Evolutionary conservation across 2,797 vertebrate species (phyloP).

Genomic region (Agapornis canus): DNA sequence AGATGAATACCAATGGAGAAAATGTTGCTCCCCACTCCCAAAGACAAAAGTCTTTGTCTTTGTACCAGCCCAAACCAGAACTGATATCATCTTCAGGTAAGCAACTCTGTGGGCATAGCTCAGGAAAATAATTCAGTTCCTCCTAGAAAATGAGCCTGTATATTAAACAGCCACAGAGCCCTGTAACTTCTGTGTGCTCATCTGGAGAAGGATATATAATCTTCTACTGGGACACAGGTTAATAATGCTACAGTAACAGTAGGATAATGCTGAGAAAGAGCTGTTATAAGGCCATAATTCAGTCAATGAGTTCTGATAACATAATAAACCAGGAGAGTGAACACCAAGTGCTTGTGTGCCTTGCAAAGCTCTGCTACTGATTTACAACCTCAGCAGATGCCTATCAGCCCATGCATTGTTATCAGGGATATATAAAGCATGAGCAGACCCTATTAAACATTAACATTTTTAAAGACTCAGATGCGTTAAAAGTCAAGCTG

Average conservation of each 20-base stretch:
- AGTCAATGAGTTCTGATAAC: conserved; percentile 55
- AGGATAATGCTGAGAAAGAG: conserved; percentile 28
- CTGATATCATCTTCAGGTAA: neutral
- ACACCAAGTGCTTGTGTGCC: neutral
- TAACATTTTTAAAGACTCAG: conserved; percentile 57
- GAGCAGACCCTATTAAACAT: conserved; percentile 63
- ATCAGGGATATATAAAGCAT: conserved; percentile 7
- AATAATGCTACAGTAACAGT: neutral
- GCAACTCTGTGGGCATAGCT: neutral
- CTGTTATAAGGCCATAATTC: conserved; percentile 57
- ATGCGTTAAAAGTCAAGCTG: conserved; percentile 53
- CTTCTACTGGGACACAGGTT: conserved; percentile 11
- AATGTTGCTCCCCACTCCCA: neutral
- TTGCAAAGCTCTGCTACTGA: conserved; percentile 32
- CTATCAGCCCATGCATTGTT: conserved; percentile 32
- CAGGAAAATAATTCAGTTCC: neutral
- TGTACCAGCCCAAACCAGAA: neutral
- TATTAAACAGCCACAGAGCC: neutral
- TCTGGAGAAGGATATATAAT: neutral
- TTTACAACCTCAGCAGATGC: conserved; percentile 51
- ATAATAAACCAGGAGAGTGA: conserved; percentile 47
- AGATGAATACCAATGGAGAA: neutral
- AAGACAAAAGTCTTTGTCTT: neutral
- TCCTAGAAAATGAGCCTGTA: neutral
- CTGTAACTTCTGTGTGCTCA: neutral